phyloP scores from a whole-genome alignment of 2,888 invertebrate genomes.

The Oligia fasciuncula region DNA sequence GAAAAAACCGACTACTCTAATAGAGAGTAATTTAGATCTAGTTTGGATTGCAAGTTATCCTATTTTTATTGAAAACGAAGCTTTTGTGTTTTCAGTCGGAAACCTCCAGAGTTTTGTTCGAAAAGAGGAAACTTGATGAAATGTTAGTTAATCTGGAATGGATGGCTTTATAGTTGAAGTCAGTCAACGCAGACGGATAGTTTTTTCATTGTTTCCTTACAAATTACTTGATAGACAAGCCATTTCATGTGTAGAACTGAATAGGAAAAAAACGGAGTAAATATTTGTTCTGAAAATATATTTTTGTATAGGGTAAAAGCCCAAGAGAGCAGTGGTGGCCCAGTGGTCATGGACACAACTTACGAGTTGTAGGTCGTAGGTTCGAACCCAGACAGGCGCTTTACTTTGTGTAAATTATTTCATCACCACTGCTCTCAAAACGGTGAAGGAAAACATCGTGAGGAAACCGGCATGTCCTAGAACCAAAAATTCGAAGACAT shows the following conservation, averaged over 20 bases:
- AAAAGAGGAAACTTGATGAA: constrained; percentile 19
- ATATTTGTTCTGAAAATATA: neutral
- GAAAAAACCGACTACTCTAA: constrained; percentile 71
- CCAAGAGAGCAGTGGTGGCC: no score
- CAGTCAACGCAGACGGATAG: constrained; percentile 20
- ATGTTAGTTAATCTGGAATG: constrained; percentile 11
- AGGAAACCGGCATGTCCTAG: no score
- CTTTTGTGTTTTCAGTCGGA: constrained; percentile 43
- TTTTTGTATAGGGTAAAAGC: neutral
- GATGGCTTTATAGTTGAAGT: neutral
- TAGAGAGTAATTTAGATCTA: constrained; percentile 64
- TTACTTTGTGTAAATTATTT: no score
- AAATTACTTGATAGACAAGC: constrained; percentile 3
- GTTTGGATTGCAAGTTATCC: constrained; percentile 51
- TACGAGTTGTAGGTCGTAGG: no score
- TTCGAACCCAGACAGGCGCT: no score
- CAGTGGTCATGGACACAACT: no score
- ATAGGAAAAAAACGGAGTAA: neutral
- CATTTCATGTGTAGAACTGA: neutral
- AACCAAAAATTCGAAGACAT: no score
- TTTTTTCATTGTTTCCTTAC: constrained; percentile 37
- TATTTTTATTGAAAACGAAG: constrained; percentile 59
- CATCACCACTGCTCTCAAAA: no score
- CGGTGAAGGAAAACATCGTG: no score
- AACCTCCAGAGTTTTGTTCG: constrained; percentile 27